Conservation (phyloP, 2,113 vertebrate species). For the Sus scrofa region DNA sequence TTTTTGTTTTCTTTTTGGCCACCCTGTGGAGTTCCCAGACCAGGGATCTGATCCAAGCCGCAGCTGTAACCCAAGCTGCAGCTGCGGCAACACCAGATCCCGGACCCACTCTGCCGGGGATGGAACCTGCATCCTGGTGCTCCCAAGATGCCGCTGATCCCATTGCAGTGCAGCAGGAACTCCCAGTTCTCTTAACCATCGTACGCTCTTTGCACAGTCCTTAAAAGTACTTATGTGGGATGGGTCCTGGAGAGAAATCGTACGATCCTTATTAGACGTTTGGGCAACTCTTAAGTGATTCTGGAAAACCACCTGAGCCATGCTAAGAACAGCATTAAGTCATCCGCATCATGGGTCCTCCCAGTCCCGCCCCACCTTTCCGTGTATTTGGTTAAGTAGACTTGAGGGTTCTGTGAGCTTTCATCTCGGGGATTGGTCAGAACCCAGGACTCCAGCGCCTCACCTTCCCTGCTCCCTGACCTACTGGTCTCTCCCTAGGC, state of each 20-base stretch:
- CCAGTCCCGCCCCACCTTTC: neutral
- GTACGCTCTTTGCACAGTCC: neutral
- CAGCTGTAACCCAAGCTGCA: too few species aligned
- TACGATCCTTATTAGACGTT: neutral
- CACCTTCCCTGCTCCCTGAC: neutral
- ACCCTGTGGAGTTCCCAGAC: too few species aligned
- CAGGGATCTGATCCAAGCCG: too few species aligned
- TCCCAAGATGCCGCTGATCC: too few species aligned
- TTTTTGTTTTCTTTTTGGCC: too few species aligned
- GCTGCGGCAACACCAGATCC: too few species aligned
- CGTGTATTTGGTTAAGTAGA: neutral
- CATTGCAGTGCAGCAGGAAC: too few species aligned
- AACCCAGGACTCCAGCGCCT: neutral
- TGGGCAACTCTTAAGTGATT: conserved; percentile 1
- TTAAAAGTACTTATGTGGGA: neutral
- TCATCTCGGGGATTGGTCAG: neutral
- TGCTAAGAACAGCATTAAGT: neutral
- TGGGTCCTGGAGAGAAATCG: neutral
- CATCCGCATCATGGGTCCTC: neutral
- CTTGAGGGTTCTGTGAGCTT: neutral
- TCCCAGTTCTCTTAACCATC: neutral
- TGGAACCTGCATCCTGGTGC: too few species aligned
- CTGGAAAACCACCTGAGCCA: neutral
- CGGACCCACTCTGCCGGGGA: too few species aligned
- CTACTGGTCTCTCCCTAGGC: conserved; percentile 75